Conservation (phyloP, 2,888 invertebrate genomes). For the Seladonia tumulorum region DNA sequence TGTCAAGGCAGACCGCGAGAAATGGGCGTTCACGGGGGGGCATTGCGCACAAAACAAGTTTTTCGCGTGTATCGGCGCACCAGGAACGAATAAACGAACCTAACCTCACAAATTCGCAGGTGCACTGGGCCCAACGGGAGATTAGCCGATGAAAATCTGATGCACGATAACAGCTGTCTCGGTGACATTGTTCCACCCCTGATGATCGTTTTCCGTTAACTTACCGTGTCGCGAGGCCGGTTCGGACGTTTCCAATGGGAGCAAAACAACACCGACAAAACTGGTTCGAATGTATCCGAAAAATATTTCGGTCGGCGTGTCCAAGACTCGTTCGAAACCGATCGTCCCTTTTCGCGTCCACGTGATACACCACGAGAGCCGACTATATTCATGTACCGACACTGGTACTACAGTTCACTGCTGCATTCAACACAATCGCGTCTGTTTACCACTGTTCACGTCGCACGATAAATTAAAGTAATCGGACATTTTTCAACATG, state of each 20-base stretch:
- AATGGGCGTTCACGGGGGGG: conserved; percentile 82
- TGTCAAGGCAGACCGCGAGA: conserved; percentile 78
- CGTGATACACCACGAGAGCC: conserved; percentile 46
- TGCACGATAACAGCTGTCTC: conserved; percentile 47
- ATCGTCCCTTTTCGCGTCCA: conserved; percentile 40
- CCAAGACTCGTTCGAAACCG: conserved; percentile 33
- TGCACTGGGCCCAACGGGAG: conserved; percentile 44
- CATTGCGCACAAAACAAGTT: conserved; percentile 77
- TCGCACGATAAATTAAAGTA: conserved; percentile 77
- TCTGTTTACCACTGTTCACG: conserved; percentile 74
- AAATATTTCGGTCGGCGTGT: conserved; percentile 63
- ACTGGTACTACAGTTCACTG: conserved; percentile 52
- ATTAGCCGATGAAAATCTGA: conserved; percentile 34
- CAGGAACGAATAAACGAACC: conserved; percentile 63
- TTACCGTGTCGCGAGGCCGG: conserved; percentile 39
- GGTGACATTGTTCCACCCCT: conserved; percentile 8
- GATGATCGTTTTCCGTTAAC: conserved; percentile 6
- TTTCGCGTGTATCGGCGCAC: conserved; percentile 75
- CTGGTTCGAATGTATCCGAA: conserved; percentile 54
- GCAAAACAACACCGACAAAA: conserved; percentile 56
- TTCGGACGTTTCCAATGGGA: conserved; percentile 6
- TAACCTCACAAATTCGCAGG: conserved; percentile 76
- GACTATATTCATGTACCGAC: conserved; percentile 41
- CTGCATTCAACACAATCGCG: conserved; percentile 53
- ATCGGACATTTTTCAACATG: conserved; percentile 82